Evolutionary conservation across 2,113 vertebrate genomes (phyloP).

Genomic region (Pelmatolapia mariae): DNA sequence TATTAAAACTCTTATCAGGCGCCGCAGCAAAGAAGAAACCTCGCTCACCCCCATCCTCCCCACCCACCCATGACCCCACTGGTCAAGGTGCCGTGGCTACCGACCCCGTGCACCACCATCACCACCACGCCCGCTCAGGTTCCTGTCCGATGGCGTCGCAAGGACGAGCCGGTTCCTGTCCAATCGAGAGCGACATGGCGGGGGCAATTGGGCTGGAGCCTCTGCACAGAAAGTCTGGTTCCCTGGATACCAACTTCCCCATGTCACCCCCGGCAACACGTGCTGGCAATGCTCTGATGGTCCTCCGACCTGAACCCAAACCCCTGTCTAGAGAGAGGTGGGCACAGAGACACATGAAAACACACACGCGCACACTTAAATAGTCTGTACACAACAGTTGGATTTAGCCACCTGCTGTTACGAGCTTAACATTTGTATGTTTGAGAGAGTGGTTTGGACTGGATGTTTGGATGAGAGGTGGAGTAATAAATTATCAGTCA

Average conservation of each 20-base stretch:
- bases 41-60: slow-evolving; percentile 86
- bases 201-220: slow-evolving; percentile 93
- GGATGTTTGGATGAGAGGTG: neutral
- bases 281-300: slow-evolving; percentile 77
- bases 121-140: slow-evolving; percentile 82
- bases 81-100: slow-evolving; percentile 75
- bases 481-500: neutral
- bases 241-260: slow-evolving; percentile 93
- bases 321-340: slow-evolving; percentile 92
- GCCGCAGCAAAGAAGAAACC: slow-evolving; percentile 94
- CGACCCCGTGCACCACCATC: slow-evolving; percentile 64
- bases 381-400: neutral
- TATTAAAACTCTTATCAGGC: slow-evolving; percentile 91
- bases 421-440: neutral
- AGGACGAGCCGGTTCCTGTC: slow-evolving; percentile 87
- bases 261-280: slow-evolving; percentile 85
- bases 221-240: slow-evolving; percentile 93
- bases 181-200: slow-evolving; percentile 92
- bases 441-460: neutral
- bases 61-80: slow-evolving; percentile 82
- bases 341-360: neutral
- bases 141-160: slow-evolving; percentile 86
- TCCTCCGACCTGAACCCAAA: slow-evolving; percentile 87
- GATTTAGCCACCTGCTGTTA: neutral
- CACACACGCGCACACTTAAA: neutral